A percentile compares a stretch with the other conserved stretches of the same genome.
Conservation (phyloP, 2,113 vertebrate genomes). For the Larimichthys polyactis region DNA sequence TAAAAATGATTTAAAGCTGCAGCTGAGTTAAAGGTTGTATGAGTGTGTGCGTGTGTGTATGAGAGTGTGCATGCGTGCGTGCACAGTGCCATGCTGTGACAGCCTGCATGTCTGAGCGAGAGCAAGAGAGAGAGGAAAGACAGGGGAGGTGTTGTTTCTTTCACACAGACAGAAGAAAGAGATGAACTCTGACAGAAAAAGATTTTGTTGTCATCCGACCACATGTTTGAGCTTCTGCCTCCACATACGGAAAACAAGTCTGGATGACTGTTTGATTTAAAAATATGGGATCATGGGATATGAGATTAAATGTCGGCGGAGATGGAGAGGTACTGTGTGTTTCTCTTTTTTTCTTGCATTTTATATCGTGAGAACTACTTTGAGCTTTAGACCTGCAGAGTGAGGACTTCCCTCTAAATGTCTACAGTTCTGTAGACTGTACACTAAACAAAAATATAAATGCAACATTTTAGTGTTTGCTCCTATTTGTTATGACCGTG, state of each 20-base stretch:
- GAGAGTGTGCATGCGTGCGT: background rate
- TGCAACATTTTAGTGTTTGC: too few species aligned
- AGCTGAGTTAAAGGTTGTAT: constrained; percentile 21
- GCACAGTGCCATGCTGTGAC: constrained; percentile 53
- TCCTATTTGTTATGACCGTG: too few species aligned
- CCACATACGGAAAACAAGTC: background rate
- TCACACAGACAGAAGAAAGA: background rate
- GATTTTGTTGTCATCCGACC: background rate
- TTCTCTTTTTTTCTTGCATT: background rate
- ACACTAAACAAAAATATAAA: too few species aligned
- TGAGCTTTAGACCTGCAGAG: background rate
- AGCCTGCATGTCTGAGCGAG: background rate
- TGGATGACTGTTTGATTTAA: background rate
- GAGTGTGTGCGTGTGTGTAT: background rate
- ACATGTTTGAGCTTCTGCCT: background rate
- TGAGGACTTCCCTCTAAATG: background rate
- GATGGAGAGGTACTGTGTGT: background rate
- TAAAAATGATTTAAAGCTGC: constrained; percentile 26
- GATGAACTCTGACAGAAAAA: background rate
- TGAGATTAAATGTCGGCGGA: background rate
- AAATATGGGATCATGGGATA: background rate
- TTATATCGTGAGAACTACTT: background rate
- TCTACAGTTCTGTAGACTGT: too few species aligned
- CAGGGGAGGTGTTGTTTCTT: background rate
- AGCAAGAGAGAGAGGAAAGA: background rate